These are phyloP conservation scores for Solea solea DNA, from an alignment of 2,113 vertebrate genomes.

Conservation along the genomic window DNA sequence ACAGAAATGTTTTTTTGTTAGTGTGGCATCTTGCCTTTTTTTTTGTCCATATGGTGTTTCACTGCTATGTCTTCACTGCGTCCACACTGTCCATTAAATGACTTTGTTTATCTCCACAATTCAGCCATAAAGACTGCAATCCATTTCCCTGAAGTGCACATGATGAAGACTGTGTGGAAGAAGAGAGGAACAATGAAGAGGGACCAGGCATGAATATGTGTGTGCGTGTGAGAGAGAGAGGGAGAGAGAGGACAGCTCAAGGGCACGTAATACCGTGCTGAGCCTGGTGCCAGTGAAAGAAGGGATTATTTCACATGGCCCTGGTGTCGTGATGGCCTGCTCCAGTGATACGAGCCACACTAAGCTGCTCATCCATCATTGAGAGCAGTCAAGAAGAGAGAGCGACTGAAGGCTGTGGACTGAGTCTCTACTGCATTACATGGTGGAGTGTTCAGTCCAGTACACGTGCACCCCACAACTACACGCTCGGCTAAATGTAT, in stretches of 20 bases:
- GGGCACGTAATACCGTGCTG: slow-evolving; percentile 58
- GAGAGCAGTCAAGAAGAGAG: slow-evolving; percentile 1
- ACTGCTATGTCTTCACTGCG: too few species aligned
- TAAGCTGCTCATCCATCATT: slow-evolving; percentile 44
- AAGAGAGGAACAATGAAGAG: slow-evolving; percentile 9
- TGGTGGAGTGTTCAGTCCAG: background rate
- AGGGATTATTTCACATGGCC: slow-evolving; percentile 66
- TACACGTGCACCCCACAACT: background rate
- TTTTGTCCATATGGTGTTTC: too few species aligned
- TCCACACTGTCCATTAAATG: too few species aligned
- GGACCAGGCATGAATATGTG: slow-evolving; percentile 2
- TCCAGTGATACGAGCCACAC: slow-evolving; percentile 39
- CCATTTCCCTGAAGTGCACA: background rate
- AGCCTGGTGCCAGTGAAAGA: slow-evolving; percentile 54
- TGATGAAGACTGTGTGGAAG: background rate
- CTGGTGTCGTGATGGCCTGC: slow-evolving; percentile 46
- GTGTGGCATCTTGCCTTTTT: too few species aligned
- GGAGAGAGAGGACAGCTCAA: slow-evolving; percentile 54
- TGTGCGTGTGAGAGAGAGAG: slow-evolving; percentile 15
- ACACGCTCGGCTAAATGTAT: background rate
- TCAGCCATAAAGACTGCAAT: too few species aligned
- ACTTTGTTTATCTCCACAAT: too few species aligned
- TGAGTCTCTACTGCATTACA: background rate
- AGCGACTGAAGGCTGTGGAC: background rate
- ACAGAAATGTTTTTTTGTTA: too few species aligned